These are phyloP conservation scores for Oikopleura albicans DNA, from an alignment of 23 tunicate genomes.

Conservation along the genomic window DNA sequence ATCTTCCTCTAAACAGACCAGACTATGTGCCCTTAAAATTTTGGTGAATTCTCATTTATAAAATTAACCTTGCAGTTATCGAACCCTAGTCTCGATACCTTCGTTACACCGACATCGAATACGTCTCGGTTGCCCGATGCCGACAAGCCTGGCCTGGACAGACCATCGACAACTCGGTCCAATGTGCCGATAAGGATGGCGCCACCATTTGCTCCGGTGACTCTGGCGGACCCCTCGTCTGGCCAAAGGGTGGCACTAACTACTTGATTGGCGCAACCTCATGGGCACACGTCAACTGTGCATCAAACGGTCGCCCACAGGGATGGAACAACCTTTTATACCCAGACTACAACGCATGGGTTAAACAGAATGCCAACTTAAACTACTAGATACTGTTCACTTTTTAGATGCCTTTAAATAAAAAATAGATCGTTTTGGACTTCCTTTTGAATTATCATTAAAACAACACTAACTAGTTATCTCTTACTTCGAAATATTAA, in stretches of 20 bases:
- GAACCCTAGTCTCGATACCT: no score
- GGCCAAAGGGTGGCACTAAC: neutral
- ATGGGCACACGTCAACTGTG: slow-evolving; percentile 5
- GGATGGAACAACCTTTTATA: neutral
- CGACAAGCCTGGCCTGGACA: neutral
- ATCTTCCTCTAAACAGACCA: no score
- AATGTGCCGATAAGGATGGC: neutral
- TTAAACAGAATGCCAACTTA: neutral
- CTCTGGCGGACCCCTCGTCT: slow-evolving; percentile 13
- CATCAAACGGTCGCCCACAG: neutral
- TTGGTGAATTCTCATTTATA: no score
- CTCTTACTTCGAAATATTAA: no score
- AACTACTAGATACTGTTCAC: no score
- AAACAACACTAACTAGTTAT: no score
- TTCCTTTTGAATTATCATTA: no score
- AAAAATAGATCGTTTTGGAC: no score
- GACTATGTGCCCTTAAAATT: no score
- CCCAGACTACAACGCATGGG: neutral
- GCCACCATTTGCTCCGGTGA: slow-evolving; percentile 19
- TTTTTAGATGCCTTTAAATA: no score
- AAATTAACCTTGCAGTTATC: no score
- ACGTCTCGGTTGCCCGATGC: slow-evolving; percentile 3
- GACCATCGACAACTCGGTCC: slow-evolving; percentile 16
- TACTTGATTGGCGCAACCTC: neutral
- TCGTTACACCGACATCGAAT: neutral